phyloP scores from a whole-genome alignment of 2,888 invertebrate species.

The Phengaris alcon region DNA sequence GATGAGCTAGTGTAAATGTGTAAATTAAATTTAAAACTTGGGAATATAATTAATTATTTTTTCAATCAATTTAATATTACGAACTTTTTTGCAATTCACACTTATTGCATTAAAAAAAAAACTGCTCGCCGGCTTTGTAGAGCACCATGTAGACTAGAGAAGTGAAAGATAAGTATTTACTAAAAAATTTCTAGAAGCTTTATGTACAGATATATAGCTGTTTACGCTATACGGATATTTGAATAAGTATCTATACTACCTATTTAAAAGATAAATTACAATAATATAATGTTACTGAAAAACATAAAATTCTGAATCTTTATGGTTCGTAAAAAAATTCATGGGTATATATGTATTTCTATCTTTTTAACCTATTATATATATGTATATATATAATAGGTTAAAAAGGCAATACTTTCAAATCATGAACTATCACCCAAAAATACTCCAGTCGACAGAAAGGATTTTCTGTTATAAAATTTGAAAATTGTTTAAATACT shows the following conservation, averaged over 20 bases:
- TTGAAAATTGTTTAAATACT: not conserved
- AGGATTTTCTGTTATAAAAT: not conserved
- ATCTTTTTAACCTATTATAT: no score
- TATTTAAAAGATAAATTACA: not conserved
- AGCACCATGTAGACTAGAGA: constrained; percentile 72
- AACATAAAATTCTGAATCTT: no score
- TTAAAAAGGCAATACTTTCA: no score
- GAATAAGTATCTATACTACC: not conserved
- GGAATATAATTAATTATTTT: no score
- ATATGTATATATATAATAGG: no score
- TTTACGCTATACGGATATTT: constrained; percentile 9
- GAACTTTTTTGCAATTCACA: not conserved
- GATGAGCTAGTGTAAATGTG: no score
- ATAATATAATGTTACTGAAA: not conserved
- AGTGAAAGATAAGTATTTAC: constrained; percentile 54
- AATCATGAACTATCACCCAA: no score
- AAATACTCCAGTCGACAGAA: no score
- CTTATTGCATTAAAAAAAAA: not conserved
- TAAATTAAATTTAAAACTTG: no score
- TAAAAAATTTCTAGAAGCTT: constrained; percentile 62
- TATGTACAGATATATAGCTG: constrained; percentile 57
- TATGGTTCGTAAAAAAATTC: no score
- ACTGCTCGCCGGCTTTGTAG: constrained; percentile 43
- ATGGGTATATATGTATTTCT: no score
- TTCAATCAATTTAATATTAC: not conserved